phyloP scores from a whole-genome alignment of 2,797 vertebrate species.

The Clangula hyemalis region DNA sequence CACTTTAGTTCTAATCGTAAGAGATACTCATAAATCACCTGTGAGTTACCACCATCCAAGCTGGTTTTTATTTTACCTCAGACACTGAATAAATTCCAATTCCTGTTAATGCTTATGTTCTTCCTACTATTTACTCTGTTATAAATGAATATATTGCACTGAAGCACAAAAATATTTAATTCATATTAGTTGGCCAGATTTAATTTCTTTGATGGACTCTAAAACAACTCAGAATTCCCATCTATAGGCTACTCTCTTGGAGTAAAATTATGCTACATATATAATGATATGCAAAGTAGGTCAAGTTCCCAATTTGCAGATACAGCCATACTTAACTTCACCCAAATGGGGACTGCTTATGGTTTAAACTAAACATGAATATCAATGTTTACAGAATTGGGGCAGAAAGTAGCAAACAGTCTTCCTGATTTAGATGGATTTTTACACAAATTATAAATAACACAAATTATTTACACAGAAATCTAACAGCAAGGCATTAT shows the following conservation, averaged over 20 bases:
- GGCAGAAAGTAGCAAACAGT: conserved; percentile 43
- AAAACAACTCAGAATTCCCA: neutral
- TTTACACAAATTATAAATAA: neutral
- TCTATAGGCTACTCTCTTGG: neutral
- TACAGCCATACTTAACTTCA: conserved; percentile 19
- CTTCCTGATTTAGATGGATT: conserved; percentile 29
- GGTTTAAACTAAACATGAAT: conserved; percentile 34
- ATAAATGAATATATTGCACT: conserved; percentile 31
- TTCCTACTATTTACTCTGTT: conserved; percentile 42
- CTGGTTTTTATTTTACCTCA: conserved; percentile 28
- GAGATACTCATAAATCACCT: conserved; percentile 26
- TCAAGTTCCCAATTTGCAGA: conserved; percentile 32
- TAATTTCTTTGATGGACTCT: neutral
- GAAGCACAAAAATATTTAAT: conserved; percentile 48
- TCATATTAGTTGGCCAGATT: conserved; percentile 32
- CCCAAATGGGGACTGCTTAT: conserved; percentile 13
- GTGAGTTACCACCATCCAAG: neutral
- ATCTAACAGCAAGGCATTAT: conserved; percentile 21
- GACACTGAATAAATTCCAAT: conserved; percentile 49
- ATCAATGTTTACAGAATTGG: conserved; percentile 54
- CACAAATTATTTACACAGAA: conserved; percentile 63
- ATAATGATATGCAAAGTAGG: conserved; percentile 44
- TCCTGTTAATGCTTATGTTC: conserved; percentile 30
- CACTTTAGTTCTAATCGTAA: conserved; percentile 30
- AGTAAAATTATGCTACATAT: neutral